A percentile compares a stretch with the other conserved stretches of the same genome.
Conservation (phyloP, 2,888 invertebrate species). For the Trichogramma evanescens region DNA sequence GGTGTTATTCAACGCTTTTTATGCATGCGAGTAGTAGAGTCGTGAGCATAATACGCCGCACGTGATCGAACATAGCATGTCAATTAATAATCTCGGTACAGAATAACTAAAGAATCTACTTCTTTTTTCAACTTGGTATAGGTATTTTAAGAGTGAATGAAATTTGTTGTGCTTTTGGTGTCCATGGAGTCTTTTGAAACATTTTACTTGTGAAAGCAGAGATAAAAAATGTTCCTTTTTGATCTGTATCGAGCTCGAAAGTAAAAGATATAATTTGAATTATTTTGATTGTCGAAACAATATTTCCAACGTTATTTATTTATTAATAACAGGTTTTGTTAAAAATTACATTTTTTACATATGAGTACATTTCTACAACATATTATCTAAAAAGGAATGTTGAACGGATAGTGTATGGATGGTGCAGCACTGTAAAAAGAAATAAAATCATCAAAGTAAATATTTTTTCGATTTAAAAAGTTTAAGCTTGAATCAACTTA, state of each 20-base stretch:
- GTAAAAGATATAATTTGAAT: neutral
- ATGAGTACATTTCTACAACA: neutral
- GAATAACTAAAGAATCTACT: too few species aligned
- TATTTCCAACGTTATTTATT: too few species aligned
- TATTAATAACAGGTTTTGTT: neutral
- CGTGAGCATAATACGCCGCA: too few species aligned
- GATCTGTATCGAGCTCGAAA: neutral
- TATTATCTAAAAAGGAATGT: slow-evolving; percentile 1
- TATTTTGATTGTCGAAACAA: too few species aligned
- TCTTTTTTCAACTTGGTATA: too few species aligned
- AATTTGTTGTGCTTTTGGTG: too few species aligned
- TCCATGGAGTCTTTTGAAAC: slow-evolving; percentile 32
- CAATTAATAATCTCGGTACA: too few species aligned
- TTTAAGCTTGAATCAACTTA: slow-evolving; percentile 44
- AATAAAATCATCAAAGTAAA: neutral
- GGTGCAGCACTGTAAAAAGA: neutral
- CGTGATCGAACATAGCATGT: too few species aligned
- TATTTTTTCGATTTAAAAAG: neutral
- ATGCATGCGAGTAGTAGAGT: too few species aligned
- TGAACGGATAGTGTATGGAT: slow-evolving; percentile 7
- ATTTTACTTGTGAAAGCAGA: slow-evolving; percentile 27
- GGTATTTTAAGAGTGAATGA: too few species aligned
- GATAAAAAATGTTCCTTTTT: slow-evolving; percentile 10
- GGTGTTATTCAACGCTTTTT: too few species aligned
- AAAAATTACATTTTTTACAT: neutral